phyloP scores from a whole-genome alignment of 2,888 invertebrate species.

The Bursaphelenchus okinawaensis region DNA sequence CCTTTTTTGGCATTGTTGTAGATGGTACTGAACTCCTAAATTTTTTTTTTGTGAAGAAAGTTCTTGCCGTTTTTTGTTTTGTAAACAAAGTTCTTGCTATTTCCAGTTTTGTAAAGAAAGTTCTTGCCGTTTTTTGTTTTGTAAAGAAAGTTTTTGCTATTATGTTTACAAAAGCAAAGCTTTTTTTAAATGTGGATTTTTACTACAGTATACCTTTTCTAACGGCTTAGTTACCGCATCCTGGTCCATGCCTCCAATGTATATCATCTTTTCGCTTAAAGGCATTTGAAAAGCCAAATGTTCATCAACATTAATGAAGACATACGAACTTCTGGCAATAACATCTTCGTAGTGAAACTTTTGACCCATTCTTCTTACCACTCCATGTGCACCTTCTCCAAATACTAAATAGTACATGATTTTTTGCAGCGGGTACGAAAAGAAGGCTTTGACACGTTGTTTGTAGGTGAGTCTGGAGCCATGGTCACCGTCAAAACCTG shows the following conservation, averaged over 20 bases:
- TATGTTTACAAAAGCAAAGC: too few species aligned
- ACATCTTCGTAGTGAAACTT: not conserved
- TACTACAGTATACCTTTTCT: not conserved
- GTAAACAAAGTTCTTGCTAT: not conserved
- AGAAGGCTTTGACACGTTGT: not conserved
- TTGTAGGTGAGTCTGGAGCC: not conserved
- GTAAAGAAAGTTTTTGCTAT: not conserved
- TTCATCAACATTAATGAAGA: conserved; percentile 12
- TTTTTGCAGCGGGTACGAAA: not conserved
- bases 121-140: conserved; percentile 4
- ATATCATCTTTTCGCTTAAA: conserved; percentile 1
- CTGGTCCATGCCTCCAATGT: conserved; percentile 13
- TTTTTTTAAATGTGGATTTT: too few species aligned
- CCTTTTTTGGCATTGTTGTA: conserved; percentile 13
- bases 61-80: not conserved
- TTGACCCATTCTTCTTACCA: not conserved
- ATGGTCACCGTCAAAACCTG: not conserved
- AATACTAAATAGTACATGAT: not conserved
- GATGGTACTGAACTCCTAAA: not conserved
- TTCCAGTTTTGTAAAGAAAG: conserved; percentile 2
- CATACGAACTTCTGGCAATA: conserved; percentile 3
- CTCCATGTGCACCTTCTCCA: not conserved
- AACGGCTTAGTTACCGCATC: not conserved
- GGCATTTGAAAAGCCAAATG: conserved; percentile 12
- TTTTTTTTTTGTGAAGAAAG: not conserved